These are phyloP conservation scores for Actinernus sp. DNA, from an alignment of 92 coral and sea anemone species.

Conservation along the genomic window DNA sequence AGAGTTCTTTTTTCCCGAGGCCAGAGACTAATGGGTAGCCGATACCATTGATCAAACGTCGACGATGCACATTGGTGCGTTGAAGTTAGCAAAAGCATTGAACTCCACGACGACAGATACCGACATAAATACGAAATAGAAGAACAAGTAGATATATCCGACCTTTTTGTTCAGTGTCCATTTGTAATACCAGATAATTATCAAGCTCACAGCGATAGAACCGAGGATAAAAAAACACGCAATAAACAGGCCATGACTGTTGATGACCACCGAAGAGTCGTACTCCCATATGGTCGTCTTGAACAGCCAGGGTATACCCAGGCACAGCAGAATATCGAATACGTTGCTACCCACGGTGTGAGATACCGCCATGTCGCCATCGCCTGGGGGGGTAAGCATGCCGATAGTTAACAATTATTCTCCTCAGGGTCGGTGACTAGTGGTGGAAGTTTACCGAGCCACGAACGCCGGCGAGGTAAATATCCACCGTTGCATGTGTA, in stretches of 20 bases:
- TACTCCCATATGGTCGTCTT: conserved; percentile 93
- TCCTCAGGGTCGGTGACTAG: too few relatives aligned
- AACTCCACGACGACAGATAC: conserved; percentile 92
- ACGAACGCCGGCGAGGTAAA: too few relatives aligned
- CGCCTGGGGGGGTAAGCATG: conserved; percentile 64
- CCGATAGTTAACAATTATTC: too few relatives aligned
- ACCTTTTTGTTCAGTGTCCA: conserved; percentile 91
- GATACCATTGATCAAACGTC: conserved; percentile 62
- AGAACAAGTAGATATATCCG: conserved; percentile 84
- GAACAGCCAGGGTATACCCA: conserved; percentile 97
- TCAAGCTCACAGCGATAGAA: conserved; percentile 84
- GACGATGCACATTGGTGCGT: conserved; percentile 96
- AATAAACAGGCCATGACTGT: conserved; percentile 96
- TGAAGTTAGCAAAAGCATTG: conserved; percentile 89
- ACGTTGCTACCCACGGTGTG: conserved; percentile 99
- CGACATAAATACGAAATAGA: conserved; percentile 86
- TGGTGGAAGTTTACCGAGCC: too few relatives aligned
- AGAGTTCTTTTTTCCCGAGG: background rate
- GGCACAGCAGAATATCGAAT: conserved; percentile 91
- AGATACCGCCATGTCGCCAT: conserved; percentile 99
- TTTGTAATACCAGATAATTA: conserved; percentile 84
- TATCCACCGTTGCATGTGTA: too few relatives aligned
- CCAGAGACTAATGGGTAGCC: too few relatives aligned
- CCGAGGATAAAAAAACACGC: conserved; percentile 96
- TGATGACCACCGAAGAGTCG: conserved; percentile 88